phyloP scores from a whole-genome alignment of 1,140 invertebrate genomes.

The Himalopsyche phryganea region DNA sequence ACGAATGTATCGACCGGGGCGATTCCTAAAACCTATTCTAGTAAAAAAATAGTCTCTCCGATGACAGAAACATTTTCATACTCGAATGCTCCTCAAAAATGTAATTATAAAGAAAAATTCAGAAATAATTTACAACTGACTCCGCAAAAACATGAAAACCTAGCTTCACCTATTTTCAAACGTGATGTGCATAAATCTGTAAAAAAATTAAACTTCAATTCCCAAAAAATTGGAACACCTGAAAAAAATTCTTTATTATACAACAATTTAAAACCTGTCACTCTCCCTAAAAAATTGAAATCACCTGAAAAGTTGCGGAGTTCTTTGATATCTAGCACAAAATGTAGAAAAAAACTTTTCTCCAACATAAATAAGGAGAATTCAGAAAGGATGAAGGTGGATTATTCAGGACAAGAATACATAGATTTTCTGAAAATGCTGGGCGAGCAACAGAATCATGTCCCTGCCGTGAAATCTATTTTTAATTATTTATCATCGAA shows the following conservation, averaged over 20 bases:
- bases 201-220: conserved; percentile 12
- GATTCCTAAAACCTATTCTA: too few species aligned
- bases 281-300: conserved; percentile 19
- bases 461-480: conserved; percentile 42
- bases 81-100: too few species aligned
- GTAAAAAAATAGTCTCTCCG: too few species aligned
- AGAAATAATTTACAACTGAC: not conserved
- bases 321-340: not conserved
- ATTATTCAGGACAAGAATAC: conserved; percentile 35
- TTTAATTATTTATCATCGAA: conserved; percentile 42
- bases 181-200: conserved; percentile 5
- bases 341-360: conserved; percentile 4
- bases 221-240: conserved; percentile 24
- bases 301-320: conserved; percentile 12
- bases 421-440: conserved; percentile 47
- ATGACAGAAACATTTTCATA: too few species aligned
- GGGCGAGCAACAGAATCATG: conserved; percentile 31
- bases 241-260: conserved; percentile 31
- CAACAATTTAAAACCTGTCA: conserved; percentile 19
- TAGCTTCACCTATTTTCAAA: conserved; percentile 8
- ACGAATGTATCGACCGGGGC: too few species aligned
- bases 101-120: too few species aligned
- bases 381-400: too few species aligned
- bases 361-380: conserved; percentile 3
- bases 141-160: conserved; percentile 3